Percentiles rank a stretch among this genome's conserved stretches.
These are phyloP conservation scores for Athripsodes cinereus DNA, from an alignment of 2,888 invertebrate genomes.

Conservation along the genomic window DNA sequence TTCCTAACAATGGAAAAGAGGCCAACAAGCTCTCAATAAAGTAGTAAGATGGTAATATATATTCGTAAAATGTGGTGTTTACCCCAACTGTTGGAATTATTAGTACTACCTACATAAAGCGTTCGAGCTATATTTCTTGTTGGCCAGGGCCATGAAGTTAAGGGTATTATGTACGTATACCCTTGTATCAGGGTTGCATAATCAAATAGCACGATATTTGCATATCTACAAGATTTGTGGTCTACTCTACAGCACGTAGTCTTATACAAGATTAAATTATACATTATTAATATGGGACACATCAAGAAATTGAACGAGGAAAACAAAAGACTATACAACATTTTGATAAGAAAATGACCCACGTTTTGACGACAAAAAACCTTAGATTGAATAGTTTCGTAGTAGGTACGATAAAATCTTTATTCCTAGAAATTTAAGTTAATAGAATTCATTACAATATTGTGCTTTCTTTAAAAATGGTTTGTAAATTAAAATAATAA, in stretches of 20 bases:
- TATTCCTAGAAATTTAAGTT: too few relatives aligned
- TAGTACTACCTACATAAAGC: neutral
- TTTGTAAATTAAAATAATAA: too few relatives aligned
- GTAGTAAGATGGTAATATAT: neutral
- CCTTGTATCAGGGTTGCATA: slow-evolving; percentile 22
- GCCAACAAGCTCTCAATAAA: neutral
- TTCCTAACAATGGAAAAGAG: neutral
- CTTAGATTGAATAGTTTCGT: too few relatives aligned
- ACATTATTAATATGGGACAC: neutral
- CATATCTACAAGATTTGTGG: slow-evolving; percentile 28
- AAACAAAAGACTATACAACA: too few relatives aligned
- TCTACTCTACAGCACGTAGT: neutral
- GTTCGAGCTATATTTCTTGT: slow-evolving; percentile 22
- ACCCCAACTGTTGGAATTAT: neutral
- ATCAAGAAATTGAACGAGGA: neutral
- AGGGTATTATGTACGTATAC: slow-evolving; percentile 19
- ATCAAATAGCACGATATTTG: slow-evolving; percentile 26
- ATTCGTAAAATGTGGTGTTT: neutral
- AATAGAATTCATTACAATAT: too few relatives aligned
- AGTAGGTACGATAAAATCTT: too few relatives aligned
- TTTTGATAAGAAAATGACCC: too few relatives aligned
- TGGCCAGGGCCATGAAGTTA: slow-evolving; percentile 19
- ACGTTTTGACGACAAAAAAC: too few relatives aligned
- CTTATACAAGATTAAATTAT: slow-evolving; percentile 4
- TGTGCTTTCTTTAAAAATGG: too few relatives aligned